Percentiles rank a stretch among this genome's conserved stretches.
Conservation (phyloP, 2,888 invertebrate species). For the Herminia tarsipennalis region DNA sequence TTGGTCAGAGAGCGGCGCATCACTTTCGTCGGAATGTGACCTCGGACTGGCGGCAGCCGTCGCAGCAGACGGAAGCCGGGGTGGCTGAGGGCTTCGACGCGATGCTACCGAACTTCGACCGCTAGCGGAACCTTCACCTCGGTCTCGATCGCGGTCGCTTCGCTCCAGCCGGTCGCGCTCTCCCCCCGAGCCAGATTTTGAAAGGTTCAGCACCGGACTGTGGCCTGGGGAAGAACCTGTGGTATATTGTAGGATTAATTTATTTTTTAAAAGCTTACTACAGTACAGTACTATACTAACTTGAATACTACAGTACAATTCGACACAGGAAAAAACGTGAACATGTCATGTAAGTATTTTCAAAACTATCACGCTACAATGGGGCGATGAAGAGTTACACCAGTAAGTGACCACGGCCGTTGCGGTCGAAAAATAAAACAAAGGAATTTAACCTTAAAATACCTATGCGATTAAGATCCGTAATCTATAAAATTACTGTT, state of each 20-base stretch:
- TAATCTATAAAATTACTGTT: too few species aligned
- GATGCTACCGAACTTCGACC: conserved; percentile 85
- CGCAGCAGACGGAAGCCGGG: conserved; percentile 80
- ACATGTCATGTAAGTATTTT: too few species aligned
- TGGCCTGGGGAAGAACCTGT: conserved; percentile 94
- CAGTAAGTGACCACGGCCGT: too few species aligned
- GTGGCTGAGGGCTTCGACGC: conserved; percentile 87
- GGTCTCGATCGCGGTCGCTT: conserved; percentile 86
- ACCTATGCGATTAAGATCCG: too few species aligned
- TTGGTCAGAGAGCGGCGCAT: conserved; percentile 94
- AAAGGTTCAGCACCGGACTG: conserved; percentile 96
- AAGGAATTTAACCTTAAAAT: too few species aligned
- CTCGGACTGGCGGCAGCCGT: conserved; percentile 87
- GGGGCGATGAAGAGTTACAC: too few species aligned
- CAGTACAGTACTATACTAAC: too few species aligned
- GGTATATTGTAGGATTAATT: conserved; percentile 5
- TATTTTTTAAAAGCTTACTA: neutral
- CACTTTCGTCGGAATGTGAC: conserved; percentile 92
- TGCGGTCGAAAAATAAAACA: too few species aligned
- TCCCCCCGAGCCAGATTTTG: conserved; percentile 92
- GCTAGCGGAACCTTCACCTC: conserved; percentile 80
- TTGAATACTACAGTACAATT: too few species aligned
- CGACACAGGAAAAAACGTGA: too few species aligned
- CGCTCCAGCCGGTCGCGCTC: conserved; percentile 88
- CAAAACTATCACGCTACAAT: too few species aligned